These are phyloP conservation scores for Nomada lathburiana DNA, from an alignment of 2,888 invertebrate species.

Conservation along the genomic window DNA sequence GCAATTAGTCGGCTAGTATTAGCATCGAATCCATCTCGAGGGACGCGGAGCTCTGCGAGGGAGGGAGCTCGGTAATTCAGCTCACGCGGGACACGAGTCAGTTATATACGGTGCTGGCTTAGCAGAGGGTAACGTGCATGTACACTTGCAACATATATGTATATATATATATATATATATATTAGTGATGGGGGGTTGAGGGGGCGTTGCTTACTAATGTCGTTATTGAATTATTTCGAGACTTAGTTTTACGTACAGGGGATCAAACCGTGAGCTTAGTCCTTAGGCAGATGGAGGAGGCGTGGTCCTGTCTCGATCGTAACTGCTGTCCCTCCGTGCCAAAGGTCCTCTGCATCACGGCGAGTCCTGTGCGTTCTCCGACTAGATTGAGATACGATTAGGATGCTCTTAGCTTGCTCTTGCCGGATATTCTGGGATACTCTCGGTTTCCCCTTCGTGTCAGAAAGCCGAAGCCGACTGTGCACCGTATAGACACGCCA, in stretches of 20 bases:
- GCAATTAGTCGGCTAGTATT: constrained; percentile 78
- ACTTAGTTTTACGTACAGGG: constrained; percentile 77
- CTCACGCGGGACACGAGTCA: constrained; percentile 59
- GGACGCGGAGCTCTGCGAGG: constrained; percentile 50
- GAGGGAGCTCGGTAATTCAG: constrained; percentile 65
- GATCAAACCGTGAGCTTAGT: constrained; percentile 74
- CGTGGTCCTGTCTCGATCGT: constrained; percentile 64
- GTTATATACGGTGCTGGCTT: constrained; percentile 35
- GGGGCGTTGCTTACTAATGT: constrained; percentile 73
- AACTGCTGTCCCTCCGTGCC: constrained; percentile 49
- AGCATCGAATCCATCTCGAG: constrained; percentile 76
- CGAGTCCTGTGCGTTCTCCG: constrained; percentile 56
- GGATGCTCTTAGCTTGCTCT: constrained; percentile 50
- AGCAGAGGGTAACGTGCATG: constrained; percentile 31
- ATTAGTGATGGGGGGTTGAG: constrained; percentile 14
- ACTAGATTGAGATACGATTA: constrained; percentile 73
- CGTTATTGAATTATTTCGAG: constrained; percentile 81
- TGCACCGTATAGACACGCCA: constrained; percentile 1
- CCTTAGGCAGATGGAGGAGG: constrained; percentile 76
- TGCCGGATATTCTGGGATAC: constrained; percentile 13
- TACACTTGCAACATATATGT: background rate
- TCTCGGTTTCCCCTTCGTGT: constrained; percentile 14
- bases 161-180: too few relatives aligned
- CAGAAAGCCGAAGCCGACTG: constrained; percentile 16
- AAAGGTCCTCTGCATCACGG: constrained; percentile 44